phyloP scores from a whole-genome alignment of 2,888 invertebrate genomes.

The Mesochorus sp. region DNA sequence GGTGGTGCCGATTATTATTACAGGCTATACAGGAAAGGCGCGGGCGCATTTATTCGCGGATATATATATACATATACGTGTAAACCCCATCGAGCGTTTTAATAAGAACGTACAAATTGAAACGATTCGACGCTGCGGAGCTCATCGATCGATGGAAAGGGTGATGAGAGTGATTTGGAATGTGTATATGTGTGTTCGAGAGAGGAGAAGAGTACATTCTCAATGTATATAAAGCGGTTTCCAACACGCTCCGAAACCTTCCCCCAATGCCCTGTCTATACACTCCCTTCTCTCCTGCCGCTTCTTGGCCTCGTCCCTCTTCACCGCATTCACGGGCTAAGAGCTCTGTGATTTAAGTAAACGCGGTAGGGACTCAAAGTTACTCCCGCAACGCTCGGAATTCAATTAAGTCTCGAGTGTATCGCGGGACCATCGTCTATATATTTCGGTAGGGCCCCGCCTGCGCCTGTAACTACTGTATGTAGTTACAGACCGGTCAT shows the following conservation, averaged over 20 bases:
- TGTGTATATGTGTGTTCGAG: too few species aligned
- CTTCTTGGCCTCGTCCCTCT: slow-evolving; percentile 44
- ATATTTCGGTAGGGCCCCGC: slow-evolving; percentile 59
- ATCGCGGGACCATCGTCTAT: slow-evolving; percentile 70
- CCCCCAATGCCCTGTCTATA: slow-evolving; percentile 19
- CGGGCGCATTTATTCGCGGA: slow-evolving; percentile 38
- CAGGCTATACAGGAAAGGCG: slow-evolving; percentile 45
- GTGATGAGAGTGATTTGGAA: slow-evolving; percentile 29
- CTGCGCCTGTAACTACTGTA: slow-evolving; percentile 53
- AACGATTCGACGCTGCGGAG: slow-evolving; percentile 56
- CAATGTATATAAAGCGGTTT: slow-evolving; percentile 63
- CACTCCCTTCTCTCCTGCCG: slow-evolving; percentile 37
- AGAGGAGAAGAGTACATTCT: slow-evolving; percentile 43
- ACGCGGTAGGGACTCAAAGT: slow-evolving; percentile 69
- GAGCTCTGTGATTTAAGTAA: slow-evolving; percentile 76
- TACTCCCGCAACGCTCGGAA: slow-evolving; percentile 71
- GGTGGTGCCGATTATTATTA: slow-evolving; percentile 63
- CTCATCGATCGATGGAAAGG: slow-evolving; percentile 56
- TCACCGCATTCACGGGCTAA: slow-evolving; percentile 63
- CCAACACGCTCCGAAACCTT: slow-evolving; percentile 63
- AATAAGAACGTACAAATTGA: slow-evolving; percentile 63
- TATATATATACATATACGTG: slow-evolving; percentile 29
- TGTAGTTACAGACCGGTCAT: slow-evolving; percentile 39
- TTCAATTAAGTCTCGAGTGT: slow-evolving; percentile 78
- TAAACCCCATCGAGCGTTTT: slow-evolving; percentile 47